A percentile compares a stretch with the other conserved stretches of the same genome.
Conservation (phyloP, 1,140 invertebrate genomes). For the Druon quercuslanigerum region DNA sequence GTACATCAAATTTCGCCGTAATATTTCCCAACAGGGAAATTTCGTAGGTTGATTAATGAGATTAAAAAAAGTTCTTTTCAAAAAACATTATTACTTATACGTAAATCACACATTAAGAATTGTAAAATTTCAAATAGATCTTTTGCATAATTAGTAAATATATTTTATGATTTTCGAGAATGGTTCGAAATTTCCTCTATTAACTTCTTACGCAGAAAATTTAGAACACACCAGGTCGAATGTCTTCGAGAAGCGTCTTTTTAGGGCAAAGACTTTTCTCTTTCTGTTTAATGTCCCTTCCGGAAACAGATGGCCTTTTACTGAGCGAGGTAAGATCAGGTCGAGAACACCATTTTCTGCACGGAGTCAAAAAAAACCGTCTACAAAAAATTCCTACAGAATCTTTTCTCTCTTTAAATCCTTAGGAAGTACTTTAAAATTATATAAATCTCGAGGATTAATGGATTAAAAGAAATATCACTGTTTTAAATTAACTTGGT, state of each 20-base stretch:
- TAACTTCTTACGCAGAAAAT: neutral
- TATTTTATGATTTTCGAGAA: neutral
- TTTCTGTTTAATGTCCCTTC: constrained; percentile 21
- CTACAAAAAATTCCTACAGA: neutral
- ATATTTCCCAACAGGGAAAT: no score
- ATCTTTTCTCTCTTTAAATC: neutral
- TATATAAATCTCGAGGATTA: neutral
- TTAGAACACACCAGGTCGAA: constrained; percentile 8
- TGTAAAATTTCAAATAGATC: neutral
- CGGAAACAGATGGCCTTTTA: constrained; percentile 21
- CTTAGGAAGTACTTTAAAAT: neutral
- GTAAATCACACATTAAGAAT: no score
- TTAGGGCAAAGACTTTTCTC: neutral
- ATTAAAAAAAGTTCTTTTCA: no score
- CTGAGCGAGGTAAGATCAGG: constrained; percentile 17
- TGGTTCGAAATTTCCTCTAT: neutral
- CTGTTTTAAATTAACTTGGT: no score
- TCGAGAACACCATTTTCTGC: constrained; percentile 4
- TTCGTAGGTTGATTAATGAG: no score
- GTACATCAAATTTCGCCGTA: no score
- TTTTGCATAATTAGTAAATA: neutral
- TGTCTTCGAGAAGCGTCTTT: neutral
- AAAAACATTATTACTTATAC: no score
- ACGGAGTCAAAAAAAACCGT: neutral
- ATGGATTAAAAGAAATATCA: neutral